Conservation (phyloP, 1,140 invertebrate species). For the Nymphalis io region DNA sequence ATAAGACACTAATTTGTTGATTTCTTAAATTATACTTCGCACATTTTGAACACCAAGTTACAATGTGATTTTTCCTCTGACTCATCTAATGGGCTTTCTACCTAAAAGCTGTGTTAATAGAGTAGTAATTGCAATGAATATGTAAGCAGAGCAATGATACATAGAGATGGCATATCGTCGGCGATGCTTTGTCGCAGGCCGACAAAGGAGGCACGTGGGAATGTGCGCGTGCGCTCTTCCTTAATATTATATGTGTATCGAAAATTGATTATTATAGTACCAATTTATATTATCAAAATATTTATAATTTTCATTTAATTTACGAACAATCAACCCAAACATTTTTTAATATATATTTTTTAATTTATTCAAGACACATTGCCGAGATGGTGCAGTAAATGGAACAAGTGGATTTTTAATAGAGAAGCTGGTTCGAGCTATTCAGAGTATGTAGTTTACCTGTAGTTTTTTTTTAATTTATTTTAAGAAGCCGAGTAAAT, state of each 20-base stretch:
- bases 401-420: too few species aligned
- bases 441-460: too few species aligned
- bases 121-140: conserved; percentile 4
- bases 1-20: conserved; percentile 33
- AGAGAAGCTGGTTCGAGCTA: too few species aligned
- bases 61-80: conserved; percentile 26
- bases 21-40: conserved; percentile 4
- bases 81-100: conserved; percentile 15
- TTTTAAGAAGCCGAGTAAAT: too few species aligned
- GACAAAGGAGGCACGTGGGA: conserved; percentile 77
- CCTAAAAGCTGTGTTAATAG: background rate
- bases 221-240: conserved; percentile 64
- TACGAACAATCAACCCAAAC: background rate
- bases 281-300: background rate
- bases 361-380: too few species aligned
- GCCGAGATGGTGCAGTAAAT: too few species aligned
- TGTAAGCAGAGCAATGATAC: conserved; percentile 34
- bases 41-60: conserved; percentile 24
- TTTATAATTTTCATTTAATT: background rate
- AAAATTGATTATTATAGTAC: conserved; percentile 25
- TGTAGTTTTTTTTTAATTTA: too few species aligned
- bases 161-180: conserved; percentile 58
- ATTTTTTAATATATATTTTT: background rate
- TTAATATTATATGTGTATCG: conserved; percentile 35
- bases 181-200: conserved; percentile 68